Base-by-base conservation (phyloP, 2,888 invertebrate species). In the Sclerodermus sp. region DNA sequence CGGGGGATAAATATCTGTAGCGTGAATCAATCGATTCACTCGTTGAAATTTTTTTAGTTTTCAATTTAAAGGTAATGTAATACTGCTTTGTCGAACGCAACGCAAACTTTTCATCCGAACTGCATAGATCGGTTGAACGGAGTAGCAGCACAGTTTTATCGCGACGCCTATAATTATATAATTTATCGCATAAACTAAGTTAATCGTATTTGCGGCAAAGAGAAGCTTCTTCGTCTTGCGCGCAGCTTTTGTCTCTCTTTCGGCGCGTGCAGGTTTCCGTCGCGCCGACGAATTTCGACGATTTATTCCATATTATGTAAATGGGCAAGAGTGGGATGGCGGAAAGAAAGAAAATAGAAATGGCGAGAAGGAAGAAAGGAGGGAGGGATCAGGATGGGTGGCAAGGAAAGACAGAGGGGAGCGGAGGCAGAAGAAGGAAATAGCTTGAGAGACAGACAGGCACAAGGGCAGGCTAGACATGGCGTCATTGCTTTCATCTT, bases 241-340 rank as follows among this genome's bases (percentile, higher is more conserved):
- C 3, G 23, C 8, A 8, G 8, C 8, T 23, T 23, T 23, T 23
- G 4, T 23, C 3, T 23, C 8, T 23, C 4, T 23, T 23, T 8
- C 23, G 23, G 23, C 23, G 23, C 23, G 23, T 23, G 23, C 23
- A 23, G 4, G 23, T 23, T 23, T 23, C 23, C 23, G 47, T 36
- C 42, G 47, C 17, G 34, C 47, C 41, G 54, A 37, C 51, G 45
- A 52, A 44, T 48, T 55, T 49, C 49, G 55, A 49, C 61, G 62
- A 66, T 68, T 70, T 68, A 69, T 71, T 68, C 63, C 58, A 64
- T 61, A 67, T 67, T 66, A 68, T 66, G 67, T 62, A 66, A 66
- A 63, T 65, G 60, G 37, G 49, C 48, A 55, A 34, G 38, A 40
- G 31, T 15, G 39, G 42, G 23, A 46, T 41, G 32, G n/a, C 37